Base-by-base conservation (phyloP, 2,113 vertebrate genomes). In the Poeciliopsis retropinna region DNA sequence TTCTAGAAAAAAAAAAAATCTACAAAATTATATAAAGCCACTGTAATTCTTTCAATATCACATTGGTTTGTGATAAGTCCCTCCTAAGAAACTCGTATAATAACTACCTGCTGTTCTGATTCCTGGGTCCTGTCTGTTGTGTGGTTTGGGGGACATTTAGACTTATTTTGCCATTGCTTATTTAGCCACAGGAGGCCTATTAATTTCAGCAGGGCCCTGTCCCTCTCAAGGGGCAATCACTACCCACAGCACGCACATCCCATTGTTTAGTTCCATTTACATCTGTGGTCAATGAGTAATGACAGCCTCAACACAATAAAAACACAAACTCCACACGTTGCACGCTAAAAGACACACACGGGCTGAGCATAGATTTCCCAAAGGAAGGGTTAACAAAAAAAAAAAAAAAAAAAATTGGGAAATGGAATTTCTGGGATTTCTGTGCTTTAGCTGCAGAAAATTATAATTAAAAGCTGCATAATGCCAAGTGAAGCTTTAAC, bases 131-230 rank as follows among this genome's bases (percentile, higher is more conserved):
- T 93, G 94, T 94, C 93, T 93, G 92, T 95, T 93, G 94, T 87
- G 86, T 79, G 78, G 91, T 89, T 86, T 88, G 90, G 89, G 89
- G 91, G 87, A 94, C 91, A 92, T 93, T 95, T 94, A 94, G 92
- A 91, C 91, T 94, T 93, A 93, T 94, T 95, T 93, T 89, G 88
- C 91, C 84, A 90, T 88, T 93, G 93, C 94, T 94, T 94, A 93
- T 93, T 92, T 93, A 95, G 92, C 95, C 92, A 89, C 93, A 81
- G 94, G 94, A 95, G 92, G 94, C 94, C 94, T 94, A 95, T 95
- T 95, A 94, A 94, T 95, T 94, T 95, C 90, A 94, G 91, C 92
- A 90, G 89, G 51, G 89, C 76, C 86, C 84, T 77, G 87, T 95
- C 92, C 51, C 92, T 94, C 94, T 94, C 91, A 86, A 91, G 92